phyloP scores from a whole-genome alignment of 2,113 vertebrate genomes.

The Phaethon lepturus region DNA sequence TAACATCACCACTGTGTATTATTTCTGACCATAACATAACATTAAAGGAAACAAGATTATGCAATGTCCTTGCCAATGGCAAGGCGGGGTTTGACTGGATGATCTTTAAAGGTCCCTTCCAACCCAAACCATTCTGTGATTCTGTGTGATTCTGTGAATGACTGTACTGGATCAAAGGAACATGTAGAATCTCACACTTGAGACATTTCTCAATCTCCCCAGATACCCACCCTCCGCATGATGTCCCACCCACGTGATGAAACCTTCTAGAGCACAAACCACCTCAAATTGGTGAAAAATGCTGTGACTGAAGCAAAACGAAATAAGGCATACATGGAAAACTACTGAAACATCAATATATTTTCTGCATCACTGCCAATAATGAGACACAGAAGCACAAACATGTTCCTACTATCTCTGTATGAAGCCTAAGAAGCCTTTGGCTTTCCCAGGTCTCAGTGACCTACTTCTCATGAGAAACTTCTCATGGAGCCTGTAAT shows the following conservation, averaged over 20 bases:
- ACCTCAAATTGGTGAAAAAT: not conserved
- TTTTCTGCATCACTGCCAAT: not conserved
- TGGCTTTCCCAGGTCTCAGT: not conserved
- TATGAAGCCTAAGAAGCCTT: not conserved
- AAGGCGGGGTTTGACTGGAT: not conserved
- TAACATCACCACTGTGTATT: not conserved
- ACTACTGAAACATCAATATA: not conserved
- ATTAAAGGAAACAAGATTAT: not conserved
- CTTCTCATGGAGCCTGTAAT: not conserved
- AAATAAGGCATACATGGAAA: not conserved
- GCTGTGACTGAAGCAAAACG: not conserved
- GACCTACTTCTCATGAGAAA: not conserved
- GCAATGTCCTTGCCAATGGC: fast-evolving
- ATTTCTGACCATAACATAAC: not conserved
- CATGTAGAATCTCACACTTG: not conserved
- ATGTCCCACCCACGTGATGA: not conserved
- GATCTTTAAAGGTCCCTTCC: not conserved
- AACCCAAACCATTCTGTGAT: not conserved
- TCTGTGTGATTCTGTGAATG: not conserved
- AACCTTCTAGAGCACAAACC: not conserved
- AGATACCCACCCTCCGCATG: not conserved
- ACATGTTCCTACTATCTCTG: not conserved
- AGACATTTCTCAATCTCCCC: not conserved
- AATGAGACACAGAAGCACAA: not conserved
- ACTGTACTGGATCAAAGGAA: not conserved